phyloP scores from a whole-genome alignment of 2,888 invertebrate genomes.

The Embidobia sp. region DNA sequence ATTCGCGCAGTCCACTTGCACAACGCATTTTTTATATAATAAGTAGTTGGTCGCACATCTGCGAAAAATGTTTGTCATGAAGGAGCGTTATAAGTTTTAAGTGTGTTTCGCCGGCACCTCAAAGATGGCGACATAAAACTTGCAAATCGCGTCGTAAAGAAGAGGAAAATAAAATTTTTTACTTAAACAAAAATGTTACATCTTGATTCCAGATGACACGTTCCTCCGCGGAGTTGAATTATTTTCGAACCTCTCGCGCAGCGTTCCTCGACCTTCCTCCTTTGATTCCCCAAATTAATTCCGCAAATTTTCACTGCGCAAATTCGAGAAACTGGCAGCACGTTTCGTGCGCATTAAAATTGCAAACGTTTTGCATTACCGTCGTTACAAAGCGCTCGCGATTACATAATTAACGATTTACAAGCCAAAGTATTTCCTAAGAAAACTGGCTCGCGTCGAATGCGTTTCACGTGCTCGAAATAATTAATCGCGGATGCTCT shows the following conservation, averaged over 20 bases:
- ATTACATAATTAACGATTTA: too few relatives aligned
- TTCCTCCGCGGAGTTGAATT: conserved; percentile 23
- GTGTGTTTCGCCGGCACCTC: conserved; percentile 21
- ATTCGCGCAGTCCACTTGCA: conserved; percentile 33
- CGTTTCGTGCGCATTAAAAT: conserved; percentile 2
- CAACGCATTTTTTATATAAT: conserved; percentile 27
- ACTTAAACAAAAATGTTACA: conserved; percentile 41
- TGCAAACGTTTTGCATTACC: too few relatives aligned
- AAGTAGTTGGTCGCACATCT: conserved; percentile 37
- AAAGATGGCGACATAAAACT: conserved; percentile 38
- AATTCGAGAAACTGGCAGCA: not conserved
- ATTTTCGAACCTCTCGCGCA: conserved; percentile 22
- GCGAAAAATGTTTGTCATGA: conserved; percentile 39
- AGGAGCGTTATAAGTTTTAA: conserved; percentile 37
- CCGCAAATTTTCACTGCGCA: not conserved
- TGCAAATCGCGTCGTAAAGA: conserved; percentile 45
- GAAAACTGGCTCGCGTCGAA: too few relatives aligned
- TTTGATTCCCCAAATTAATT: conserved; percentile 18
- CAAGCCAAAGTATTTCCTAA: too few relatives aligned
- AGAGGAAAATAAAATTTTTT: conserved; percentile 53
- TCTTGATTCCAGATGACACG: conserved; percentile 60
- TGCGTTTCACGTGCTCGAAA: too few relatives aligned
- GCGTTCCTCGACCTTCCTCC: not conserved
- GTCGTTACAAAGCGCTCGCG: too few relatives aligned
- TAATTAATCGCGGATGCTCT: too few relatives aligned